Conservation (phyloP, 2,888 invertebrate genomes). For the Melieria crassipennis region DNA sequence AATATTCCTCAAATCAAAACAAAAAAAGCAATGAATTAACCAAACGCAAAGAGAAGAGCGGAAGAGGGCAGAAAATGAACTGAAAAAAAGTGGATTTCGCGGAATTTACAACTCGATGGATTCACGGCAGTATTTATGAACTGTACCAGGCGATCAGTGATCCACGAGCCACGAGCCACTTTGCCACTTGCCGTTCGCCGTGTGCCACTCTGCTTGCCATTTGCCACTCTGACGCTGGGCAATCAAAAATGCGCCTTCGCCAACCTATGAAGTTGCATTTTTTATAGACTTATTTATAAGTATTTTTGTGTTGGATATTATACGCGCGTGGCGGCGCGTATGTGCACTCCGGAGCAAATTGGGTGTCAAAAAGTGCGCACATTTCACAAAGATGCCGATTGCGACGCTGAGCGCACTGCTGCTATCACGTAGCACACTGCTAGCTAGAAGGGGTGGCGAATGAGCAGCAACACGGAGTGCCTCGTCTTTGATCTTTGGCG, state of each 20-base stretch:
- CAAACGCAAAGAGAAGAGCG: background rate
- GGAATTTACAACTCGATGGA: constrained; percentile 15
- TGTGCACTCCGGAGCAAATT: constrained; percentile 58
- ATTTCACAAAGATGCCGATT: constrained; percentile 44
- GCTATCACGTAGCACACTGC: background rate
- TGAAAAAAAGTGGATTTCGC: constrained; percentile 27
- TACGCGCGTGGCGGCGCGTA: constrained; percentile 10
- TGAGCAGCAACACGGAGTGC: background rate
- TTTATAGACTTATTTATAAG: constrained; percentile 49
- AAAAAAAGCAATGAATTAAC: constrained; percentile 16
- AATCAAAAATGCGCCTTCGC: constrained; percentile 18
- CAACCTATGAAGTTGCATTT: constrained; percentile 39
- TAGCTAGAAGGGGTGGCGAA: too few species aligned
- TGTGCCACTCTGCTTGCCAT: background rate
- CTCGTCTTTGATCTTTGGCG: background rate
- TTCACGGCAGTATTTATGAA: too few species aligned
- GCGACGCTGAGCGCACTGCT: background rate
- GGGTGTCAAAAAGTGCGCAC: constrained; percentile 60
- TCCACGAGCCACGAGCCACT: too few species aligned
- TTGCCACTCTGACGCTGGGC: constrained; percentile 27
- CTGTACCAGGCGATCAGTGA: too few species aligned
- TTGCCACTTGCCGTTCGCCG: background rate
- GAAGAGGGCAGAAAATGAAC: constrained; percentile 6
- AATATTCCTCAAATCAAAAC: constrained; percentile 45
- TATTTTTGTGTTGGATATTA: constrained; percentile 19